These are phyloP conservation scores for Elanus axillaris DNA, from an alignment of 2,113 vertebrate species.

Conservation along the genomic window DNA sequence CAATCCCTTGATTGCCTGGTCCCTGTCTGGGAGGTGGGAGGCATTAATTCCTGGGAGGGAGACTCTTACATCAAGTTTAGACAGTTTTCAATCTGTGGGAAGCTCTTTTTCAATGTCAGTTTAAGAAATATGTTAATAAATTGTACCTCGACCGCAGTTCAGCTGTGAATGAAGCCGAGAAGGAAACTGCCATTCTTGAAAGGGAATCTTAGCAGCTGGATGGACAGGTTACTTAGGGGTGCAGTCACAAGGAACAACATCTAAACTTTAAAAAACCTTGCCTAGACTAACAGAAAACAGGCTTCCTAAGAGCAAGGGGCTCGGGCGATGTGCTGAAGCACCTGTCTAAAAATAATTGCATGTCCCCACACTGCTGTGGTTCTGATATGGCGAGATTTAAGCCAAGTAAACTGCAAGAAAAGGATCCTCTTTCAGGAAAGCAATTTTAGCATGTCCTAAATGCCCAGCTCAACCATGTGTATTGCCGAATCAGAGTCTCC, in stretches of 20 bases:
- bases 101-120: not conserved
- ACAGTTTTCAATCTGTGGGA: not conserved
- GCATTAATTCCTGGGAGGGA: not conserved
- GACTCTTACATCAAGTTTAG: not conserved
- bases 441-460: not conserved
- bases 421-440: not conserved
- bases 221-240: not conserved
- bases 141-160: not conserved
- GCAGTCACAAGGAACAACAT: not conserved
- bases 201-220: not conserved
- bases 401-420: not conserved
- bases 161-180: not conserved
- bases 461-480: not conserved
- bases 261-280: not conserved
- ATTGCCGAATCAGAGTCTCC: not conserved
- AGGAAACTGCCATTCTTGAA: not conserved
- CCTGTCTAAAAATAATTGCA: not conserved
- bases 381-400: not conserved
- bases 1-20: not conserved
- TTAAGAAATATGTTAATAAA: not conserved
- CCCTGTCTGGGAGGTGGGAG: not conserved
- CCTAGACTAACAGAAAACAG: not conserved
- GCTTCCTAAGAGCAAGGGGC: not conserved
- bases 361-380: fast-evolving
- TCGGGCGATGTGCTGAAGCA: not conserved